phyloP scores from a whole-genome alignment of 2,113 vertebrate genomes.

The Sceloporus undulatus region DNA sequence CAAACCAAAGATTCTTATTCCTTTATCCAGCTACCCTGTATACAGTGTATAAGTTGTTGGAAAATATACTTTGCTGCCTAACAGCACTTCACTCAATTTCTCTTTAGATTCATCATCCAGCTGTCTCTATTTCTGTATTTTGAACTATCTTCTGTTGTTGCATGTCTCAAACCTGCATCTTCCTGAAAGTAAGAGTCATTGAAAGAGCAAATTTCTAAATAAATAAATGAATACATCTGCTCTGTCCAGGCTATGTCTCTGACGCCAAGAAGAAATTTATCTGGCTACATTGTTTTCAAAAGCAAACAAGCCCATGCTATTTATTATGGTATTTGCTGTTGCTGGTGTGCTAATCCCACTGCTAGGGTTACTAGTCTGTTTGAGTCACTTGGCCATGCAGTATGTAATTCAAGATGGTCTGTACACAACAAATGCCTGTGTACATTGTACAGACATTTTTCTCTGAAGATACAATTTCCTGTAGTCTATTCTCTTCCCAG shows the following conservation, averaged over 20 bases:
- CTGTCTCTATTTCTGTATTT: neutral
- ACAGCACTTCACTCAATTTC: neutral
- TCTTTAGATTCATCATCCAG: constrained; percentile 6
- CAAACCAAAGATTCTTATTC: neutral
- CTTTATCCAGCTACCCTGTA: neutral
- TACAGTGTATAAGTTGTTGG: neutral
- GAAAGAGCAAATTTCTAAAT: constrained; percentile 23
- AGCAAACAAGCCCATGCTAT: constrained; percentile 29
- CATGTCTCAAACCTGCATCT: neutral
- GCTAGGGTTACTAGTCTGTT: constrained; percentile 1
- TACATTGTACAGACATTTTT: neutral
- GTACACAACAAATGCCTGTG: neutral
- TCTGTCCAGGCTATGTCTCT: neutral
- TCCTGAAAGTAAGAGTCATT: neutral
- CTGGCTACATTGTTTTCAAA: neutral
- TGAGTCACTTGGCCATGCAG: constrained; percentile 20
- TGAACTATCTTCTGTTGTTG: constrained; percentile 16
- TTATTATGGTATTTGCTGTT: neutral
- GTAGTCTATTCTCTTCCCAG: neutral
- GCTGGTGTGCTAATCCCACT: neutral
- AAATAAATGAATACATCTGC: constrained; percentile 3
- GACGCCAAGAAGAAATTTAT: neutral
- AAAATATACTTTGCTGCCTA: neutral
- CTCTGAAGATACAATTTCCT: neutral
- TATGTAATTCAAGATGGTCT: neutral